These are phyloP conservation scores for Acleris emargana DNA, from an alignment of 2,888 invertebrate species.

Conservation along the genomic window DNA sequence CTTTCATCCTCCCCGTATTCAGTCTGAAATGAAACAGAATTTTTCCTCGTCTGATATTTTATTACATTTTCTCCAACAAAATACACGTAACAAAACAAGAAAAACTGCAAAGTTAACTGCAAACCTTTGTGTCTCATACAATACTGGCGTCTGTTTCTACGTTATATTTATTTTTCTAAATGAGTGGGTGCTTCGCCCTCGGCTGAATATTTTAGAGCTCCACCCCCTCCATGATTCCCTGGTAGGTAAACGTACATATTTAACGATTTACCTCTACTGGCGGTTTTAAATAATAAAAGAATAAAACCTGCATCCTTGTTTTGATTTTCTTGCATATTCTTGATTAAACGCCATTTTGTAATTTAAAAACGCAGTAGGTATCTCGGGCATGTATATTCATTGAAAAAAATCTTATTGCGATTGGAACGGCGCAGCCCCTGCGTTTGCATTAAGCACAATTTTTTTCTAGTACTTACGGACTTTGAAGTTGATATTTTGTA, in stretches of 20 bases:
- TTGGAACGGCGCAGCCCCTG: too few relatives aligned
- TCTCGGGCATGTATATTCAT: too few relatives aligned
- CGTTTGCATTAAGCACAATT: too few relatives aligned
- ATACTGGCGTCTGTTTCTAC: constrained; percentile 34
- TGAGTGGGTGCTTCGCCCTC: constrained; percentile 37
- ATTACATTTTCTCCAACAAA: too few relatives aligned
- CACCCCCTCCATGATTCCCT: constrained; percentile 54
- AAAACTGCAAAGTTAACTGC: constrained; percentile 11
- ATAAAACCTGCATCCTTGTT: constrained; percentile 7
- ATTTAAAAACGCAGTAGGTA: too few relatives aligned
- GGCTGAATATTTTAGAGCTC: constrained; percentile 57
- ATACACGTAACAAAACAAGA: not conserved
- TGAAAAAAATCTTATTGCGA: too few relatives aligned
- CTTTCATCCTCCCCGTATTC: too few relatives aligned
- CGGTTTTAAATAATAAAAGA: constrained; percentile 36
- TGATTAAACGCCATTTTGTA: constrained; percentile 9
- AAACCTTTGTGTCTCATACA: constrained; percentile 36
- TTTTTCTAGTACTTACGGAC: too few relatives aligned
- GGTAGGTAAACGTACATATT: constrained; percentile 52
- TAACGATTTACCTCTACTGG: constrained; percentile 49
- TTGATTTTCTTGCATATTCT: not conserved
- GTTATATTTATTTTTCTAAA: constrained; percentile 42
- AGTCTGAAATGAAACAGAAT: too few relatives aligned
- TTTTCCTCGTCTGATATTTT: too few relatives aligned
- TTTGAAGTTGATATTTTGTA: too few relatives aligned